A percentile compares a stretch with the other conserved stretches of the same genome.
Conservation (phyloP, 2,888 invertebrate genomes). For the Oscheius sp. region DNA sequence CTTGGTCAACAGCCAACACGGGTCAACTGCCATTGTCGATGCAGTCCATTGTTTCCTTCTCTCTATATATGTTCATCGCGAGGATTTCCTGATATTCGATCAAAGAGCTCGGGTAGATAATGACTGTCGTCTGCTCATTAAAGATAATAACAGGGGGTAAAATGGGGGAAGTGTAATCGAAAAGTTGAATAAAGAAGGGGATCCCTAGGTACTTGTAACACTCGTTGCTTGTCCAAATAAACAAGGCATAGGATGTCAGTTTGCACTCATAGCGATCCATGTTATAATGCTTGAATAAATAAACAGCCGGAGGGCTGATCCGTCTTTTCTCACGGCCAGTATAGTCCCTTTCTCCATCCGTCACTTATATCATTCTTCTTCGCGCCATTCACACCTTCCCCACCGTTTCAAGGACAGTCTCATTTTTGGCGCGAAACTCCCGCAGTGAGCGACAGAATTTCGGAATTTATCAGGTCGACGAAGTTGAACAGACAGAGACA, state of each 20-base stretch:
- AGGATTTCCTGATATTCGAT: slow-evolving; percentile 1
- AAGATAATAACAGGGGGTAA: neutral
- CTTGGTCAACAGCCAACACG: neutral
- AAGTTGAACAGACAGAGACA: too few relatives aligned
- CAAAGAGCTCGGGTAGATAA: neutral
- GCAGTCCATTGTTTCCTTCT: slow-evolving; percentile 11
- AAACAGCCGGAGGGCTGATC: slow-evolving; percentile 10
- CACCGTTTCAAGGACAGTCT: neutral
- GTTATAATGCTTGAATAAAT: slow-evolving; percentile 31
- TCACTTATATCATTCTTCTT: neutral
- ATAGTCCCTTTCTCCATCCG: neutral
- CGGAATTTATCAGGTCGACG: too few relatives aligned
- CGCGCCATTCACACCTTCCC: neutral
- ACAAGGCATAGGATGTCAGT: slow-evolving; percentile 30
- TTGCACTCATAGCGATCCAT: slow-evolving; percentile 25
- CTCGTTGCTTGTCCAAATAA: slow-evolving; percentile 25
- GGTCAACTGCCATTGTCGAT: slow-evolving; percentile 28
- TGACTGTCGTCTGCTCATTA: neutral
- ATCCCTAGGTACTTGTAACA: neutral
- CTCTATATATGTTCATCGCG: neutral
- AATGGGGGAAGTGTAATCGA: neutral
- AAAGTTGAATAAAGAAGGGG: neutral
- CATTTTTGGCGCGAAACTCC: slow-evolving; percentile 17
- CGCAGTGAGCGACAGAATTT: neutral
- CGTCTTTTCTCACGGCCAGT: too few relatives aligned